These are phyloP conservation scores for Yponomeuta cagnagella DNA, from an alignment of 2,888 invertebrate species.

Conservation along the genomic window DNA sequence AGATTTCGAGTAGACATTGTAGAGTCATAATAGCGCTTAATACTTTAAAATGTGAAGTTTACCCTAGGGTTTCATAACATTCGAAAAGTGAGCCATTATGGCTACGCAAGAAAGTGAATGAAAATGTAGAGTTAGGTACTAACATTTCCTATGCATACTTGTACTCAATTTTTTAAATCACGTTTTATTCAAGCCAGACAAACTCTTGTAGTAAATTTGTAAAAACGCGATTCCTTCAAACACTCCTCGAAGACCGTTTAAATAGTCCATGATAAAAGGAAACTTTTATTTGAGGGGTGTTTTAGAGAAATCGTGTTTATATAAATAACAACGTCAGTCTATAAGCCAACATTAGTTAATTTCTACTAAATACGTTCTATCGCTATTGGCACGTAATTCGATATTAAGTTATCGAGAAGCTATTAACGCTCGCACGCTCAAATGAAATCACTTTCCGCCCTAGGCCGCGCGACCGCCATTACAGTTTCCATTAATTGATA, in stretches of 20 bases:
- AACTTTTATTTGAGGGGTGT: too few species aligned
- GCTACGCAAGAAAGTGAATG: neutral
- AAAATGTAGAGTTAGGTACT: neutral
- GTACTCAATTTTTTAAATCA: too few species aligned
- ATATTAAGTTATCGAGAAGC: conserved; percentile 30
- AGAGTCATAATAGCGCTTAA: neutral
- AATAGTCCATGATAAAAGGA: neutral
- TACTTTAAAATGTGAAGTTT: too few species aligned
- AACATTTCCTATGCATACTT: too few species aligned
- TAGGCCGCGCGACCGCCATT: neutral
- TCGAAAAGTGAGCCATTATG: too few species aligned
- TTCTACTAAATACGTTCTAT: conserved; percentile 8
- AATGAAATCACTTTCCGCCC: conserved; percentile 33
- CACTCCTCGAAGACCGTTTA: neutral
- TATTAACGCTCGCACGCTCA: conserved; percentile 32
- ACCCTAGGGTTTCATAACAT: too few species aligned
- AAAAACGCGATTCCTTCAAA: too few species aligned
- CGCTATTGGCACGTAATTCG: conserved; percentile 28
- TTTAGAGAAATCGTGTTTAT: too few species aligned
- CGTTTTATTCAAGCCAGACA: too few species aligned
- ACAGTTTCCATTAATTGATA: conserved; percentile 7
- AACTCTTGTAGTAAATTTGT: too few species aligned
- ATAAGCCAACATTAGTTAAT: neutral
- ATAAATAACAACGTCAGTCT: neutral
- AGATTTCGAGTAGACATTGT: neutral